Evolutionary conservation across 2,888 invertebrate genomes (phyloP), one percentile per base, ranked within the genome.

Genomic region (Chrysolina oricalcia): DNA sequence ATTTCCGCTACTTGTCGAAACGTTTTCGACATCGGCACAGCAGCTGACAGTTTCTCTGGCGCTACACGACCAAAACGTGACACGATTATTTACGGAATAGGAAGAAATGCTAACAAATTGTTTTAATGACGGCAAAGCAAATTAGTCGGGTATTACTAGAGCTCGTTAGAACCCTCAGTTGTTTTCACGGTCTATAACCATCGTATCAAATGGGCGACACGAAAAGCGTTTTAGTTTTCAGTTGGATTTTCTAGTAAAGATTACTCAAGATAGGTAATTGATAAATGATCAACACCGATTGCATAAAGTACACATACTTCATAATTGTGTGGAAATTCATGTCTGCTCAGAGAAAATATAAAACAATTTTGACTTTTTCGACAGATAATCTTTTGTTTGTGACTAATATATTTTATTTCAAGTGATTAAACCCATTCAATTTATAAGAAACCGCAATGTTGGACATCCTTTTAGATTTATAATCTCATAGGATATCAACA

Each of bases 1-100:
- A 83, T 84, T 85, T 86, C 85, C 86, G 84, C 35, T 70, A 59
- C 73, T 73, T 70, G 66, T 75, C 65, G 65, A 73, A 66, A 73
- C 75, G 78, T 76, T 77, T 78, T 81, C 19, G 68, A 68, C 53
- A 68, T 53, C 35, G 53, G 48, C 27, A 19, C 53, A 68, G 40
- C 68, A 50, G 68, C 53, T 68, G 68, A 68, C 68, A 68, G 50
- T 35, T 68, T 53, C 43, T 53, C n/a, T 68, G 68, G 68, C 68
- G 68, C 68, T 68, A 68, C 27, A 48, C 35, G 50, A 67, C 50
- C 27, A 50, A 50, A 67, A 67, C 19, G 41, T 13, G 43, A 43
- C 67, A 48, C 67, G 67, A 50, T 67, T 21, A 66, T 66, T 66
- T 19, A 48, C 67, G 35, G 23, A 50, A 50, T 66, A 66, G 65